Conservation (phyloP, 1,140 invertebrate species). For the Acromyrmex charruanus region DNA sequence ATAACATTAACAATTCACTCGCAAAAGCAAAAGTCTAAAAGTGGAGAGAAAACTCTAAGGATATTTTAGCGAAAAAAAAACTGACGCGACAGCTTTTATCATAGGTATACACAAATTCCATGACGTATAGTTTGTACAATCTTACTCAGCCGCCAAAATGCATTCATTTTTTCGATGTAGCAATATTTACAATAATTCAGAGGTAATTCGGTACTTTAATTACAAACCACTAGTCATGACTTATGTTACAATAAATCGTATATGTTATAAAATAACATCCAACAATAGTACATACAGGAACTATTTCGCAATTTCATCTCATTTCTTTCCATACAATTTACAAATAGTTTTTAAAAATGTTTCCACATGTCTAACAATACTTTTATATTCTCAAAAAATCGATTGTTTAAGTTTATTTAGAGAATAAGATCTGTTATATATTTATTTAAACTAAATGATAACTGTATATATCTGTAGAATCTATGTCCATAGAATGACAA, state of each 20-base stretch:
- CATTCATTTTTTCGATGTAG: slow-evolving; percentile 42
- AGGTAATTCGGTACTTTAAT: slow-evolving; percentile 20
- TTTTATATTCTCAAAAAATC: background rate
- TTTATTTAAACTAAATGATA: background rate
- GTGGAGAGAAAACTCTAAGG: background rate
- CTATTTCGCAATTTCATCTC: background rate
- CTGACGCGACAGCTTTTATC: background rate
- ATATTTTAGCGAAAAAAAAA: background rate
- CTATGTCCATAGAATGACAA: background rate
- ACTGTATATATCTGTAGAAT: background rate
- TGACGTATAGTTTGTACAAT: slow-evolving; percentile 38
- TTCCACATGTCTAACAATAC: slow-evolving; percentile 1
- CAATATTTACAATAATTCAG: slow-evolving; percentile 50
- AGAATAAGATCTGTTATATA: background rate
- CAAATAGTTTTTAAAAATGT: slow-evolving; percentile 25
- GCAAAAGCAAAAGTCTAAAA: background rate
- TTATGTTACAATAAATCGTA: slow-evolving; percentile 31
- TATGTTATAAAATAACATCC: slow-evolving; percentile 31
- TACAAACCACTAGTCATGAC: slow-evolving; percentile 8
- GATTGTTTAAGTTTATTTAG: background rate
- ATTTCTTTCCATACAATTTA: slow-evolving; percentile 21
- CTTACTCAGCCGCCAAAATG: slow-evolving; percentile 34
- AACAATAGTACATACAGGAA: slow-evolving; percentile 1
- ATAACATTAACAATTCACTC: slow-evolving; percentile 26
- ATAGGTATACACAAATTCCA: background rate